Evolutionary conservation across 1,140 invertebrate genomes (phyloP), one percentile per base, ranked within the genome.

Genomic region (Monomorium pharaonis): DNA sequence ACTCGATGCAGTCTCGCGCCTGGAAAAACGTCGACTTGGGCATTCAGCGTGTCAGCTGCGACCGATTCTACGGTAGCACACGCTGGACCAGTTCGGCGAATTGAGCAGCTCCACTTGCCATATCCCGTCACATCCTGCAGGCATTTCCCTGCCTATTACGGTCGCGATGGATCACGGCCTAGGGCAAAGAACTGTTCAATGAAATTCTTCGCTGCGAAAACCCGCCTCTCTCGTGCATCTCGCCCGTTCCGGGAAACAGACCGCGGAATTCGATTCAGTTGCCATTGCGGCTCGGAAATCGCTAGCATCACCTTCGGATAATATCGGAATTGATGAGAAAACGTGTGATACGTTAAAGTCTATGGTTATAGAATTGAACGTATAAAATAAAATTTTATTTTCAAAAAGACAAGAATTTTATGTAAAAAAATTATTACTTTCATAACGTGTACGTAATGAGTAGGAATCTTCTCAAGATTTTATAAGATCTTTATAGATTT

Each of bases 11-110:
- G 75, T 81, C 49, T 76, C 78, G 60, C 63, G 87, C 86, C 44
- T 84, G 91, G 92, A 94, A 94, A 93, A 94, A 93, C 51, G 80
- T 75, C 84, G 91, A 91, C 91, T 92, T 92, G 88, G 90, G 92
- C 86, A 93, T 93, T 93, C 90, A 58, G 84, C 86, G 91, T 72
- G 67, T 92, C 92, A 93, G 91, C 92, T 92, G 91, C 92, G 89
- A 86, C 89, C 90, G 92, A 92, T 94, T 92, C 92, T 74, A 84
- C 63, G 84, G 89, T 88, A 91, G 85, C 90, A 86, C 86, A 85
- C 76, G 81, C 81, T 78, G 90, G 92, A 93, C 91, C 92, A 93
- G 93, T 94, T 94, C 93, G 91, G 89, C 91, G 93, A 94, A 94
- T 93, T 89, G 86, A 91, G 70, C 85, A 88, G 90, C 87, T 90